phyloP scores from a whole-genome alignment of 2,113 vertebrate species.

The Orycteropus afer region DNA sequence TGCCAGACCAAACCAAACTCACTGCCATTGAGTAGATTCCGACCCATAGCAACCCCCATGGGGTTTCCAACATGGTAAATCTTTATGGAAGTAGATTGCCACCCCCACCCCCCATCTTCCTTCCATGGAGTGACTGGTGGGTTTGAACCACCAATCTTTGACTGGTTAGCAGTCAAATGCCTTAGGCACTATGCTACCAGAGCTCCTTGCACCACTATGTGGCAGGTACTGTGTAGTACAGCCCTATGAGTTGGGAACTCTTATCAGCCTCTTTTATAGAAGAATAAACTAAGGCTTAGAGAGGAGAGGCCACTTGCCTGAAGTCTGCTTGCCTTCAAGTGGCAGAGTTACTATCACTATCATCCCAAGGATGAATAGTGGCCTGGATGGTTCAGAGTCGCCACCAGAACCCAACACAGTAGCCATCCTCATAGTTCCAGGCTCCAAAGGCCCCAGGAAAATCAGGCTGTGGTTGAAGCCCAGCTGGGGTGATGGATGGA shows the following conservation, averaged over 20 bases:
- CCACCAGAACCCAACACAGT: neutral
- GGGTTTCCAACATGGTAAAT: too few species aligned
- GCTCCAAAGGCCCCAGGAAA: neutral
- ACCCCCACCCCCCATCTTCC: too few species aligned
- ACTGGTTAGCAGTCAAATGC: too few species aligned
- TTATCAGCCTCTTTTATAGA: neutral
- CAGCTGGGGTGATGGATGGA: neutral
- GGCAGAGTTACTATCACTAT: neutral
- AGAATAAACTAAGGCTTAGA: neutral
- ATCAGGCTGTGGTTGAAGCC: neutral
- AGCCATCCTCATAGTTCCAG: neutral
- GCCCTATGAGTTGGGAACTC: neutral
- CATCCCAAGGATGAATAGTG: neutral
- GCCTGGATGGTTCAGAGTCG: neutral
- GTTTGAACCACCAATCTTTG: too few species aligned
- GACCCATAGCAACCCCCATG: too few species aligned
- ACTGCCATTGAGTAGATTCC: too few species aligned
- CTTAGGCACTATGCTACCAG: too few species aligned
- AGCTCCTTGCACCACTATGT: too few species aligned
- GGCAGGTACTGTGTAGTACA: neutral
- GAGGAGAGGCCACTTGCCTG: neutral
- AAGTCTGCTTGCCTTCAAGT: neutral
- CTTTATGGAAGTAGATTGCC: too few species aligned
- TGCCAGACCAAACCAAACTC: neutral
- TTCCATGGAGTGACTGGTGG: too few species aligned